These are phyloP conservation scores for Eclectus roratus DNA, from an alignment of 2,113 vertebrate species.

Conservation along the genomic window DNA sequence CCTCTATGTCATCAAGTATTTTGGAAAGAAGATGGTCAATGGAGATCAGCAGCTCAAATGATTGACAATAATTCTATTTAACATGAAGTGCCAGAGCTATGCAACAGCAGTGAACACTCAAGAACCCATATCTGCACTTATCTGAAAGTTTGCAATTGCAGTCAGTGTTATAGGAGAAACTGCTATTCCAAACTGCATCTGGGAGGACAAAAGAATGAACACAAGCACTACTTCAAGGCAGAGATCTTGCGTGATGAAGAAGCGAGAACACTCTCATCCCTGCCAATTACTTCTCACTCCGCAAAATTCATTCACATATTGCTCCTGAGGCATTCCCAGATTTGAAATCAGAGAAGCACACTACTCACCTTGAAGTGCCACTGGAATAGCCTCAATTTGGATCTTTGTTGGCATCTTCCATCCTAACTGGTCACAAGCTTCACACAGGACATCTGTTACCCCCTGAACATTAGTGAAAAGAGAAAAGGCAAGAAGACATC, in stretches of 20 bases:
- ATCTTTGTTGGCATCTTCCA: conserved; percentile 97
- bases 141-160: not conserved
- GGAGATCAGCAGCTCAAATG: not conserved
- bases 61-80: not conserved
- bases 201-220: not conserved
- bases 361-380: conserved; percentile 88
- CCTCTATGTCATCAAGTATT: not conserved
- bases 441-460: conserved; percentile 95
- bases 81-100: not conserved
- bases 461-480: conserved; percentile 74
- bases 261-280: not conserved
- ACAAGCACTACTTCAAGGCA: not conserved
- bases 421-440: conserved; percentile 93
- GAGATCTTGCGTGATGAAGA: not conserved
- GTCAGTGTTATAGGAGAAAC: not conserved
- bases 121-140: not conserved
- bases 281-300: not conserved
- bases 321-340: not conserved
- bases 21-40: not conserved
- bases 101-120: not conserved
- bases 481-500: not conserved
- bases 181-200: not conserved
- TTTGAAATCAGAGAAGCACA: not conserved
- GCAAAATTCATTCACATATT: not conserved
- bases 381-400: conserved; percentile 90